Evolutionary conservation across 2,797 vertebrate genomes (phyloP).

Genomic region (Sphaeramia orbicularis): DNA sequence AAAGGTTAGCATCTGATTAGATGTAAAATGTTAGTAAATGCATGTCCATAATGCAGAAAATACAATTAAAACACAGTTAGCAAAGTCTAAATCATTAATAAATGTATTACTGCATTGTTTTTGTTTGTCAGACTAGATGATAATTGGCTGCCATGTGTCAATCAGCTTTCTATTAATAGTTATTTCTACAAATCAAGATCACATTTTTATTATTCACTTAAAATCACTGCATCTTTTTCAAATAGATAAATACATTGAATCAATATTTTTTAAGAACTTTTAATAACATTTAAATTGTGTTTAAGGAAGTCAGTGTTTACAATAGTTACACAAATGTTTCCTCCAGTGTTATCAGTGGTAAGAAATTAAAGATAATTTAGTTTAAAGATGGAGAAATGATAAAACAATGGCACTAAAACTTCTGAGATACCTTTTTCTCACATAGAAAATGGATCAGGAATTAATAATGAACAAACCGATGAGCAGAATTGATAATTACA

Average conservation of each 20-base stretch:
- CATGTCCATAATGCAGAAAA: slow-evolving; percentile 3
- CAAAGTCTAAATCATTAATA: not conserved
- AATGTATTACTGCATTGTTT: not conserved
- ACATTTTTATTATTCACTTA: not conserved
- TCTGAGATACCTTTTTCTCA: too few relatives aligned
- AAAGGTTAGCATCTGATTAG: not conserved
- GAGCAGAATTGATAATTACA: too few relatives aligned
- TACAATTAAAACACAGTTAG: not conserved
- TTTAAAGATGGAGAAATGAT: too few relatives aligned
- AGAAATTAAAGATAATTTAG: too few relatives aligned
- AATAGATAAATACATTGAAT: not conserved
- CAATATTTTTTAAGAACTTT: not conserved
- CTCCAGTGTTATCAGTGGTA: too few relatives aligned
- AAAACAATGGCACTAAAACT: too few relatives aligned
- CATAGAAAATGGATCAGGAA: too few relatives aligned
- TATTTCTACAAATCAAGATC: slow-evolving; percentile 11
- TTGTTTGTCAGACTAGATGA: too few relatives aligned
- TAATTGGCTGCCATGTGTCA: too few relatives aligned
- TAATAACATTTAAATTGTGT: not conserved
- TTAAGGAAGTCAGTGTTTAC: not conserved
- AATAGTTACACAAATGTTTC: not conserved
- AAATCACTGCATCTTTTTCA: not conserved
- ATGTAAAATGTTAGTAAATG: not conserved
- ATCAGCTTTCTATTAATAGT: not conserved
- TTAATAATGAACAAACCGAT: too few relatives aligned